Evolutionary conservation across 2,113 vertebrate genomes (phyloP).

Genomic region (Ibidorhyncha struthersii): DNA sequence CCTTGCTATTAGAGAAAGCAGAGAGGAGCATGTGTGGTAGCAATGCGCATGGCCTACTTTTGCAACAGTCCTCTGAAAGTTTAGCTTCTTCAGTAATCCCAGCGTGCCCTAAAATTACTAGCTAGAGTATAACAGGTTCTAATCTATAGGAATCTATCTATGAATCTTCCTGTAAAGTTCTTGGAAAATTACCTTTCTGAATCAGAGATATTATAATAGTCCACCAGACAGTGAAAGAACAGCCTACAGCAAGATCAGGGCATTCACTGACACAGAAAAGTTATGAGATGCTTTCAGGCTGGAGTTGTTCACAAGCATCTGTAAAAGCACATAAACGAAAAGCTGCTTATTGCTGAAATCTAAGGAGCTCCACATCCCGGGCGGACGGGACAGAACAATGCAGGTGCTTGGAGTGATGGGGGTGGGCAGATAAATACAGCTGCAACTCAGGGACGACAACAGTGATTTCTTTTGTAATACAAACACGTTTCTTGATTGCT

Average conservation of each 20-base stretch:
- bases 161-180: background rate
- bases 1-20: background rate
- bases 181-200: background rate
- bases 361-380: background rate
- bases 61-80: background rate
- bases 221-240: background rate
- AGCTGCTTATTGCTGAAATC: background rate
- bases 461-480: background rate
- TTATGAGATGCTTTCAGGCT: background rate
- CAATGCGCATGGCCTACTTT: background rate
- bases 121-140: background rate
- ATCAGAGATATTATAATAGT: background rate
- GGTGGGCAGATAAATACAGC: background rate
- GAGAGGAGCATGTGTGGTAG: background rate
- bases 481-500: background rate
- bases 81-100: background rate
- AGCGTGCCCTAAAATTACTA: background rate
- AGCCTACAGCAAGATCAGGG: background rate
- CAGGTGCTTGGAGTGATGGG: background rate
- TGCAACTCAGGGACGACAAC: background rate
- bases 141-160: background rate
- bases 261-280: background rate
- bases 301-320: background rate
- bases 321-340: background rate
- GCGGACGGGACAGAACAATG: background rate